Conservation (phyloP, 2,888 invertebrate species). For the Drosophila acutilabella region DNA sequence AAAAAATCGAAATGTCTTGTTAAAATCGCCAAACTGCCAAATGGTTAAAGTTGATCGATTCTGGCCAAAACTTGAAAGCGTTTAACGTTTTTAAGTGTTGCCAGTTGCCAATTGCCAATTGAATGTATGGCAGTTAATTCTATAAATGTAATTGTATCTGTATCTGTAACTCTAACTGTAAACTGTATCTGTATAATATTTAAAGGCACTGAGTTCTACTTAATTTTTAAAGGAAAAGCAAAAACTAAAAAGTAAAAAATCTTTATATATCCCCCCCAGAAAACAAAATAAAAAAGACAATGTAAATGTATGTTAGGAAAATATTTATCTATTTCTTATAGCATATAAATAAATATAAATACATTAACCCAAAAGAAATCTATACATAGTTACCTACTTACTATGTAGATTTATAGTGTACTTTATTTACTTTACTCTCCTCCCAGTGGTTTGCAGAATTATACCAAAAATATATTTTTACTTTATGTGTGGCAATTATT, state of each 20-base stretch:
- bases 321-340: conserved; percentile 66
- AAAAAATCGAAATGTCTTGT: conserved; percentile 33
- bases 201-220: conserved; percentile 85
- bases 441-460: conserved; percentile 79
- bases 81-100: conserved; percentile 56
- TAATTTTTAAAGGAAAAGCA: conserved; percentile 74
- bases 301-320: conserved; percentile 69
- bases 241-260: conserved; percentile 44
- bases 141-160: conserved; percentile 16
- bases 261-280: conserved; percentile 45
- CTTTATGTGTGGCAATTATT: conserved; percentile 83
- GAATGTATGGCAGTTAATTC: conserved; percentile 38
- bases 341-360: conserved; percentile 39
- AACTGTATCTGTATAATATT: conserved; percentile 65
- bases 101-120: conserved; percentile 12
- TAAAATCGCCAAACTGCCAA: conserved; percentile 19
- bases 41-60: conserved; percentile 41
- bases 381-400: conserved; percentile 28
- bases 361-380: conserved; percentile 4
- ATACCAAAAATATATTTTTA: conserved; percentile 80
- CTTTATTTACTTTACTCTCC: conserved; percentile 65
- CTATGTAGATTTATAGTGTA: conserved; percentile 56
- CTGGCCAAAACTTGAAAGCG: conserved; percentile 46
- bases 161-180: conserved; percentile 30
- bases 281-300: conserved; percentile 49